A percentile compares a stretch with the other conserved stretches of the same genome.
These are phyloP conservation scores for Trididemnum miniatum DNA, from an alignment of 23 tunicate genomes.

Conservation along the genomic window DNA sequence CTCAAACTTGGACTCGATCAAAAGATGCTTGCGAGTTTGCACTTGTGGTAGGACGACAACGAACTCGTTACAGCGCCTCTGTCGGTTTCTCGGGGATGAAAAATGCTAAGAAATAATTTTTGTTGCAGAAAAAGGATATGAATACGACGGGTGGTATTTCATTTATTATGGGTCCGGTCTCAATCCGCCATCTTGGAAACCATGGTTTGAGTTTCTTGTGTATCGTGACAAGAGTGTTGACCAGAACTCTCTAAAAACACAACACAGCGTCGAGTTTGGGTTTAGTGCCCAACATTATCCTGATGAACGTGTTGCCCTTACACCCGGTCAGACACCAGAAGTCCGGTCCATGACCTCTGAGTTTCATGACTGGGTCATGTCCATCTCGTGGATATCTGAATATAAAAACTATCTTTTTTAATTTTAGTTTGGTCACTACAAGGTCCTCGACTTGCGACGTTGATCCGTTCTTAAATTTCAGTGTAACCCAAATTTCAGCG, in stretches of 20 bases:
- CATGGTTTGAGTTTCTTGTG: slow-evolving; percentile 54
- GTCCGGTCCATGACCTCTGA: slow-evolving; percentile 24
- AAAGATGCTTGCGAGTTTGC: too few species aligned
- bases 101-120: too few species aligned
- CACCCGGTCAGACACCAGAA: slow-evolving; percentile 50
- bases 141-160: slow-evolving; percentile 57
- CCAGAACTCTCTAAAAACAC: neutral
- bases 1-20: too few species aligned
- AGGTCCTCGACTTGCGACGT: too few species aligned
- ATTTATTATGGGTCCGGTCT: slow-evolving; percentile 65
- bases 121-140: slow-evolving; percentile 6
- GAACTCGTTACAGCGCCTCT: too few species aligned
- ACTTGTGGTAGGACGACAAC: too few species aligned
- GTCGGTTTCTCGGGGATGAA: too few species aligned
- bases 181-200: slow-evolving; percentile 42
- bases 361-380: slow-evolving; percentile 69
- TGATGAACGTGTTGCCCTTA: slow-evolving; percentile 2
- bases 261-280: slow-evolving; percentile 37
- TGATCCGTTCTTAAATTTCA: too few species aligned
- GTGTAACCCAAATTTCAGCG: too few species aligned
- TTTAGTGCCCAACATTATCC: slow-evolving; percentile 58
- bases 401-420: slow-evolving; percentile 61
- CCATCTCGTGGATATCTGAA: slow-evolving; percentile 64
- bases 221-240: neutral
- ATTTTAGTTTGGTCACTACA: too few species aligned